Evolutionary conservation across 2,113 vertebrate genomes (phyloP).

Genomic region (Brachirus orientalis): DNA sequence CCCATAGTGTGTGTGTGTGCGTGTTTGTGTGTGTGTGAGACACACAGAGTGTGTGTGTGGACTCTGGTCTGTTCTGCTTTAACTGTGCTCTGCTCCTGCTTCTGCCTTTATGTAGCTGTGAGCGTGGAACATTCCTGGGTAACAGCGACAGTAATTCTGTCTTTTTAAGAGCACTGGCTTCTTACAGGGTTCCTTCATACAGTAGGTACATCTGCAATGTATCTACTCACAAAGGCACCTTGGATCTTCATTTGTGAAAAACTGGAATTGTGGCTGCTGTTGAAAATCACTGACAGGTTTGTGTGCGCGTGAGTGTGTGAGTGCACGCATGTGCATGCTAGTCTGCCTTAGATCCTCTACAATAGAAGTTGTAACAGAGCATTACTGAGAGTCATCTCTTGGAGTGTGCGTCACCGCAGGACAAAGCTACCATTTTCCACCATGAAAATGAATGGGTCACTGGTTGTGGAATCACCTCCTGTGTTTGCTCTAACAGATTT

Average conservation of each 20-base stretch:
- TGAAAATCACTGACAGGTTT: slow-evolving; percentile 35
- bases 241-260: slow-evolving; percentile 32
- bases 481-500: slow-evolving; percentile 49
- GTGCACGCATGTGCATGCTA: background rate
- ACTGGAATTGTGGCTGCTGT: slow-evolving; percentile 23
- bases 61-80: slow-evolving; percentile 52
- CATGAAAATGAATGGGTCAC: slow-evolving; percentile 20
- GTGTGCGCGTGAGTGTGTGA: slow-evolving; percentile 7
- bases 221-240: slow-evolving; percentile 49
- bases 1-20: too few species aligned
- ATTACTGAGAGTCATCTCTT: slow-evolving; percentile 19
- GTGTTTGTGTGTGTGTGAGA: too few species aligned
- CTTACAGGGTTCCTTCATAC: slow-evolving; percentile 44
- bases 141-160: slow-evolving; percentile 57
- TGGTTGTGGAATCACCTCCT: slow-evolving; percentile 63
- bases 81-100: slow-evolving; percentile 42
- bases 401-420: slow-evolving; percentile 16
- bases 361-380: slow-evolving; percentile 22
- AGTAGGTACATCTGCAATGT: slow-evolving; percentile 59
- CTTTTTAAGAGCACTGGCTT: slow-evolving; percentile 48
- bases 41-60: background rate
- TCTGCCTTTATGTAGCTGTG: slow-evolving; percentile 51
- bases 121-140: slow-evolving; percentile 62
- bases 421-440: slow-evolving; percentile 51
- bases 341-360: slow-evolving; percentile 10